Evolutionary conservation across 1,140 invertebrate species (phyloP), one percentile per base, ranked within the genome.

Genomic region (Cyrtorhinus lividipennis): DNA sequence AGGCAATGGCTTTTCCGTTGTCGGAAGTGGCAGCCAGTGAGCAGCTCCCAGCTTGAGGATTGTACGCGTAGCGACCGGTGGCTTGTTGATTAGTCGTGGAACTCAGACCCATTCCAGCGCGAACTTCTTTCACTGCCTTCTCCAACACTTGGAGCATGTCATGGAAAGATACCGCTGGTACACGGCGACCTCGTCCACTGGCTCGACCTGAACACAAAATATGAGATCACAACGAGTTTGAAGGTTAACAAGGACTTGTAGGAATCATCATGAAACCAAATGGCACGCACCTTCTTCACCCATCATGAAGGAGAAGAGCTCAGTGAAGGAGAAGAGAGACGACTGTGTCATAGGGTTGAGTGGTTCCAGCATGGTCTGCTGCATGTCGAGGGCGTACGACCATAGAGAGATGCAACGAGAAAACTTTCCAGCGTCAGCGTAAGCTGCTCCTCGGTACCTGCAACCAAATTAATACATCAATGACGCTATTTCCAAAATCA

Each of bases 301-400:
- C 71, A 92, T 85, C 90, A 96, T 95, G 72, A 92, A 95, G 61
- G 87, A 89, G 75, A 97, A 98, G 1, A 97, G 78, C 76, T 97
- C 92, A 1, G 90, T 91, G 74, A 97, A 96, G 67, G 90, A 92
- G 70, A 93, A 84, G 23, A 96, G 80, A 63, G 87, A 90, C 70
- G 87, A 92, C 74, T 95, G 92, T 13, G 92, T 96, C 84, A 95
- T 91, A 2, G 91, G 88, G 75, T 90, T 93, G 8, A 96, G 78
- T n/a, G 92, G 87, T 68, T 93, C 90, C 59, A 95, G 78, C 75
- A 93, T 91, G 64, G 83, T 84, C 72, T 94, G 91, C 75, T 96
- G 93, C 86, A 95, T 95, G 72, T 95, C 91, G 10, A 98, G 76
- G n/a, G 92, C 93, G 74, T 96, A 95, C 74, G 91, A 92, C 93